These are phyloP conservation scores for Melanargia galathea DNA, from an alignment of 2,888 invertebrate genomes.

Conservation along the genomic window DNA sequence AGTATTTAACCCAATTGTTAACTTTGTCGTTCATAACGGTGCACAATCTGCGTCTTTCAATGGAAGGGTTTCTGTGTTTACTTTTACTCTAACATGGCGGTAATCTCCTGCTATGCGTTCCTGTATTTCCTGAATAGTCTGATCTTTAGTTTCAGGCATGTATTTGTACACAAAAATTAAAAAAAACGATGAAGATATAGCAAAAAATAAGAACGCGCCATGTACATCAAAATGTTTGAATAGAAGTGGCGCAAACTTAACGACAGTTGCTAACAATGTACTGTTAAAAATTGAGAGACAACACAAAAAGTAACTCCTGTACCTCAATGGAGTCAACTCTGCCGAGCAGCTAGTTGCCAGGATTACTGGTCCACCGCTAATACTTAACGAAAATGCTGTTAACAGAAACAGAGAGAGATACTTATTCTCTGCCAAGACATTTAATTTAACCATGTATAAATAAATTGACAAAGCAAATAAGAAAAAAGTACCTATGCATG, in stretches of 20 bases:
- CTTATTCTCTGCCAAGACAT: constrained; percentile 16
- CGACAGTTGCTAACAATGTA: constrained; percentile 49
- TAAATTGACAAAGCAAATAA: constrained; percentile 21
- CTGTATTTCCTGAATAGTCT: constrained; percentile 48
- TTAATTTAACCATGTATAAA: constrained; percentile 21
- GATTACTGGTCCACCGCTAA: constrained; percentile 47
- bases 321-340: constrained; percentile 52
- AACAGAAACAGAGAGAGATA: constrained; percentile 28
- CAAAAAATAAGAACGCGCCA: constrained; percentile 53
- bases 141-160: constrained; percentile 49
- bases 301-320: constrained; percentile 51
- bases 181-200: constrained; percentile 37
- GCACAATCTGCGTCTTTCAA: background rate
- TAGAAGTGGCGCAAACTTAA: constrained; percentile 54
- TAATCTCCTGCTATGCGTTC: background rate
- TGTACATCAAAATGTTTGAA: constrained; percentile 51
- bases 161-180: constrained; percentile 40
- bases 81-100: too few species aligned
- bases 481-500: constrained; percentile 8
- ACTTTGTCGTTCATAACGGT: too few species aligned
- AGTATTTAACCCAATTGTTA: too few species aligned
- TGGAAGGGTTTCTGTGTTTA: background rate
- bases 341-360: constrained; percentile 45
- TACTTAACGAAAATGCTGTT: constrained; percentile 25
- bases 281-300: constrained; percentile 44